Evolutionary conservation across 2,797 vertebrate species (phyloP).

Genomic region (Crotalus adamanteus): DNA sequence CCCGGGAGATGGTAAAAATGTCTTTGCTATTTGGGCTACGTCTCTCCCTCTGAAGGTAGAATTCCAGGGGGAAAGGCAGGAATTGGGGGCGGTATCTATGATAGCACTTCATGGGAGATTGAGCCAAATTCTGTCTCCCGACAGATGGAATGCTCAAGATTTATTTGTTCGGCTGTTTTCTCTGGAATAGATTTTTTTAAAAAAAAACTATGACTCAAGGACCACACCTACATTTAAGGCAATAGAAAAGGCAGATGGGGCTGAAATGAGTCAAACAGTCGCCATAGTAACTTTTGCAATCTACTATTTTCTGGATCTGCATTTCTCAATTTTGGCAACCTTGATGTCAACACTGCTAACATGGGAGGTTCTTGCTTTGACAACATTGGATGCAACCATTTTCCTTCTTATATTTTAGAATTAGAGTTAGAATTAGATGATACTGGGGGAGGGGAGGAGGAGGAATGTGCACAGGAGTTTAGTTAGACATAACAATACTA

Average conservation of each 20-base stretch:
- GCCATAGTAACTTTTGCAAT: neutral
- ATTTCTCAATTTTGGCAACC: too few relatives aligned
- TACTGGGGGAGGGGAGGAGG: too few relatives aligned
- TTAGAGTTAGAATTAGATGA: too few relatives aligned
- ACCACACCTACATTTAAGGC: neutral
- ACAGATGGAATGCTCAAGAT: neutral
- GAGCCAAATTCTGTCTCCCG: neutral
- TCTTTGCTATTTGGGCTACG: fast-evolving
- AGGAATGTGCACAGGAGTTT: too few relatives aligned
- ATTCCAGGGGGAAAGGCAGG: neutral
- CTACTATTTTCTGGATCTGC: neutral
- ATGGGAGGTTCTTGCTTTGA: too few relatives aligned
- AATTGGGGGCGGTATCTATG: neutral
- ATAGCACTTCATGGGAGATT: neutral
- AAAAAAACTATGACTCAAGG: neutral
- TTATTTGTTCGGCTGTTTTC: neutral
- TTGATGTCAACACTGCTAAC: too few relatives aligned
- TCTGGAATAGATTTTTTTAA: neutral
- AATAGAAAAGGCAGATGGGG: neutral
- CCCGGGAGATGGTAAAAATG: slow-evolving; percentile 81
- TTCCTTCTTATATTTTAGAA: too few relatives aligned
- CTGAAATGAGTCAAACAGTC: neutral
- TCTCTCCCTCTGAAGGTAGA: neutral
- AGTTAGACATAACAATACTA: too few relatives aligned
- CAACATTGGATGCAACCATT: too few relatives aligned